A percentile compares a stretch with the other conserved stretches of the same genome.
These are phyloP conservation scores for Salvelinus alpinus DNA, from an alignment of 2,113 vertebrate species.

Conservation along the genomic window DNA sequence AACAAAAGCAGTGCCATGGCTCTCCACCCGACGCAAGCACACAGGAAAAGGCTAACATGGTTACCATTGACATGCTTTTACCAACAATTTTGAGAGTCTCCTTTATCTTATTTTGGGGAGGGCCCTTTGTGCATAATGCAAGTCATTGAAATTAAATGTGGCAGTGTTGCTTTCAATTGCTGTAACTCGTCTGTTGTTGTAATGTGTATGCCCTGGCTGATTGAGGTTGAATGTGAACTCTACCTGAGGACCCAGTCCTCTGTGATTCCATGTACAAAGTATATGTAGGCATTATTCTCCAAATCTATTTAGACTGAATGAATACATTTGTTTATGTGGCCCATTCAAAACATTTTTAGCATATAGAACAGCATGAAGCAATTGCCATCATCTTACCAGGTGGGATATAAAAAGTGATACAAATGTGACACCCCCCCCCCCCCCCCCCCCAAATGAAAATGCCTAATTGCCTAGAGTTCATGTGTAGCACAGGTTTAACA, in stretches of 20 bases:
- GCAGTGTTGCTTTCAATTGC: background rate
- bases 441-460: too few relatives aligned
- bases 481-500: background rate
- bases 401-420: too few relatives aligned
- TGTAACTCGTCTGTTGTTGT: background rate
- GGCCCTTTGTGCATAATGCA: background rate
- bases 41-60: background rate
- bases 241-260: background rate
- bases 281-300: too few relatives aligned
- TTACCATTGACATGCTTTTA: conserved; percentile 2
- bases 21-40: background rate
- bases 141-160: background rate
- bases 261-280: too few relatives aligned
- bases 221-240: background rate
- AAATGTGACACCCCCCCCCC: too few relatives aligned
- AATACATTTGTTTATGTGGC: too few relatives aligned
- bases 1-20: background rate
- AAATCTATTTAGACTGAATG: too few relatives aligned
- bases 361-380: too few relatives aligned
- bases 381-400: too few relatives aligned
- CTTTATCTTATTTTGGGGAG: background rate
- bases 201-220: background rate
- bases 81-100: background rate
- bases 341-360: too few relatives aligned
- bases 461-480: too few relatives aligned